Base-by-base conservation (phyloP, 2,797 vertebrate genomes). In the Labroides dimidiatus region DNA sequence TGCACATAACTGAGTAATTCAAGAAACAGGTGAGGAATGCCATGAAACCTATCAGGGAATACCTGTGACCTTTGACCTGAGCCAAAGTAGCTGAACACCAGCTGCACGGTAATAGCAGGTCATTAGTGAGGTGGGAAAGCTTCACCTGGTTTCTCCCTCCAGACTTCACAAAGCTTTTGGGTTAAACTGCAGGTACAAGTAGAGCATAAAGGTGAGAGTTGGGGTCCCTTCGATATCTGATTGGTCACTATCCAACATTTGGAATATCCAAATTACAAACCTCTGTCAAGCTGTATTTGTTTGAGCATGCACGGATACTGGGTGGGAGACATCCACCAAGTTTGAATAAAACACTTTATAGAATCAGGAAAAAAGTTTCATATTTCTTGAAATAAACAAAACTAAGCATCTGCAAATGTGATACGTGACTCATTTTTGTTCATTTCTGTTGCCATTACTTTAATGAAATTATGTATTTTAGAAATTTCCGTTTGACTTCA, bases 121-220 rank as follows among this genome's bases (percentile, higher is more conserved):
- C 71, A 84, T 89, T 83, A 73, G 56, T 16, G 49, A 75, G 59
- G 47, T 74, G 52, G 72, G 58, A 48, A 65, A 70, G 52, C 73
- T 74, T 87, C 84, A 90, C 82, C 84, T 89, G 88, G 81, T 84
- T 90, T 89, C 78, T 85, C 81, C 84, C 80, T 81, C 55, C 62
- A 77, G 57, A 49, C 1, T 13, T 52, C 52, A 74, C 16, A 6
- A 27, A 61, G 37, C 47, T 50, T 47, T 21, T 16, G 10, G 54
- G 12, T 53, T 41, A 53, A 47, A 45, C 55, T 0, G 2, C 24
- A 50, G 47, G 41, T 63, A 56, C 19, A 70, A 45, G 56, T 48
- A 16, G 33, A 48, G 11, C 45, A 50, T 41, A 20, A 67, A 48
- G 36, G 30, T 47, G 59, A 62, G 56, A 72, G 37, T 39, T 17